Conservation (phyloP, 2,113 vertebrate genomes). For the Atlantisia rogersi region DNA sequence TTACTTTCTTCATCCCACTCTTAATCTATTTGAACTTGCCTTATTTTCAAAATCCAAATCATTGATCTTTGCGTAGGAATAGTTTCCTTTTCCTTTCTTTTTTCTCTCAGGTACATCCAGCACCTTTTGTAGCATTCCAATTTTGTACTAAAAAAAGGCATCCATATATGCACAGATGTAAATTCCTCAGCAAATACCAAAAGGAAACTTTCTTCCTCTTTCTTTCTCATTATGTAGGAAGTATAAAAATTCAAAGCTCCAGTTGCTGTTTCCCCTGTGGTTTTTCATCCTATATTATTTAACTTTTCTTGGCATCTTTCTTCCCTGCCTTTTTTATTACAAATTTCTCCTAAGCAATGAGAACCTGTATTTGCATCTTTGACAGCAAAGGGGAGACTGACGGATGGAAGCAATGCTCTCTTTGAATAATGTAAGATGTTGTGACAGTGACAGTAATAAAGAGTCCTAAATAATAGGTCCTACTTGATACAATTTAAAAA, state of each 20-base stretch:
- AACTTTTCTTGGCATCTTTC: constrained; percentile 61
- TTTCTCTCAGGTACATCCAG: background rate
- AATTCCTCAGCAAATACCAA: background rate
- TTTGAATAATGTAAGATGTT: constrained; percentile 80
- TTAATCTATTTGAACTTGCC: background rate
- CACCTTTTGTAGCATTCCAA: background rate
- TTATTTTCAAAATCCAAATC: background rate
- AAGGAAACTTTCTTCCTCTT: background rate
- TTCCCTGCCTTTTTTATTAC: constrained; percentile 52
- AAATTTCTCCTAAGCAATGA: constrained; percentile 58
- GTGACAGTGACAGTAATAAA: constrained; percentile 74
- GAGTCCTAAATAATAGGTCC: constrained; percentile 74
- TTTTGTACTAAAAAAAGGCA: background rate
- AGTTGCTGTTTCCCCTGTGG: constrained; percentile 24
- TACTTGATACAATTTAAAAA: constrained; percentile 73
- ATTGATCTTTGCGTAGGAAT: background rate
- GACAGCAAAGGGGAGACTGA: constrained; percentile 78
- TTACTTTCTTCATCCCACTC: background rate
- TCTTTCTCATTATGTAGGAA: background rate
- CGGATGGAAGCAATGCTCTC: constrained; percentile 68
- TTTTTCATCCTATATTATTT: constrained; percentile 52
- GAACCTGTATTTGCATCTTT: constrained; percentile 75
- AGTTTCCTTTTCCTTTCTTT: background rate
- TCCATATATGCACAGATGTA: background rate
- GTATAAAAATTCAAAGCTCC: constrained; percentile 5